Evolutionary conservation across 2,888 invertebrate species (phyloP), one percentile per base, ranked within the genome.

Genomic region (Apodemia mormo): DNA sequence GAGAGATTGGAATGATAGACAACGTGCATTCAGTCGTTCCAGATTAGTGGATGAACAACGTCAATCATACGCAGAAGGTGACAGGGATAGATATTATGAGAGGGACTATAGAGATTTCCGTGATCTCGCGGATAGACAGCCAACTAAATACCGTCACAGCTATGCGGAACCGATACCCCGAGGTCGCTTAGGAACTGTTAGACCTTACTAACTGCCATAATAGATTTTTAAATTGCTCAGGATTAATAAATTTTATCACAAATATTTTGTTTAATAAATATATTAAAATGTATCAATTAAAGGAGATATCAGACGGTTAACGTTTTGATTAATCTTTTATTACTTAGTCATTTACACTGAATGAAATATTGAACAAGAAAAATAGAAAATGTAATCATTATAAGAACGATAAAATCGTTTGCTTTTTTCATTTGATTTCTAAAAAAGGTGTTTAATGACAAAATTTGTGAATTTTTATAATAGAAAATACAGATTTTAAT

Each of bases 161-260:
- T 96, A 95, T 78, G 96, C 95, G n/a, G 95, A 96, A 76, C 95
- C 95, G 29, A 94, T 95, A 72, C 90, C 94, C 7, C 84, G 94
- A 73, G 92, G 92, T 29, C 88, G 93, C 61, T 86, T 94, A 66
- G 93, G 92, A 12, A 89, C 94, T 66, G 93, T 94, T 73, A 83
- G 93, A 78, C 94, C 94, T 70, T 94, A 94, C 79, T 94, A 92
- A 79, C 85, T 88, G 93, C 92, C 92, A 92, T 93, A 92, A 61
- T 61, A 37, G 61, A 61, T 61, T 33, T 61, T 61, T 61, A 61
- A 61, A 61, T 61, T 33, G 61, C 61, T 61, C 61, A 61, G 61
- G 3, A 37, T 33, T 14, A 37, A 52, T 52, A 33, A 61, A n/a
- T 37, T 3, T 61, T 61, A 52, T 52, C 52, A 61, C 61, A 61